These are phyloP conservation scores for Manduca sexta DNA, from an alignment of 1,140 invertebrate genomes.

Conservation along the genomic window DNA sequence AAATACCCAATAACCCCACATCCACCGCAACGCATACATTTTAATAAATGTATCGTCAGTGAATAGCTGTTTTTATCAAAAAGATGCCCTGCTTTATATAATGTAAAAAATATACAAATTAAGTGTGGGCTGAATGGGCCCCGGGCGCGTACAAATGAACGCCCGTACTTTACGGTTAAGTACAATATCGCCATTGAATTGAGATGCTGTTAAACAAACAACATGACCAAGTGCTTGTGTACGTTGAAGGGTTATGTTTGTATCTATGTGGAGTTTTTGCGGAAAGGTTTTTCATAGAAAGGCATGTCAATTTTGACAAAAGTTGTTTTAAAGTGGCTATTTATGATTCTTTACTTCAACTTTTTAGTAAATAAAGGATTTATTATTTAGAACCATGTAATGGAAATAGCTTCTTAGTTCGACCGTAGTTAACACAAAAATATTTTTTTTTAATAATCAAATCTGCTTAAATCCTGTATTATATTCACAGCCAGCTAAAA, in stretches of 20 bases:
- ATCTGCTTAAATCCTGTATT: background rate
- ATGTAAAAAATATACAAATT: constrained; percentile 64
- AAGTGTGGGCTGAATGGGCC: constrained; percentile 57
- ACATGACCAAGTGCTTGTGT: constrained; percentile 13
- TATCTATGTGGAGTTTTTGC: no score
- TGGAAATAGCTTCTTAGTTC: no score
- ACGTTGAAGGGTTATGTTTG: background rate
- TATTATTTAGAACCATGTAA: background rate
- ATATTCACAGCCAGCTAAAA: background rate
- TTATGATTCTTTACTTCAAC: background rate
- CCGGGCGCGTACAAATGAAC: constrained; percentile 38
- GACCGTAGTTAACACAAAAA: background rate
- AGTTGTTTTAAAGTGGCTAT: background rate
- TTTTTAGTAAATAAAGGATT: no score
- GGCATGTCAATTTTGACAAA: no score
- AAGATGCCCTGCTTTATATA: constrained; percentile 44
- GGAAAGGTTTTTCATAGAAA: no score
- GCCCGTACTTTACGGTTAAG: constrained; percentile 43
- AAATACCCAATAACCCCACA: background rate
- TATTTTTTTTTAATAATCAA: background rate
- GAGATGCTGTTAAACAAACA: constrained; percentile 31
- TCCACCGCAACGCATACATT: constrained; percentile 29
- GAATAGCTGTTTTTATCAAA: constrained; percentile 64
- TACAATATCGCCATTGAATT: constrained; percentile 44
- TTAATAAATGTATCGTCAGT: constrained; percentile 68